phyloP scores from a whole-genome alignment of 2,797 vertebrate genomes.

The Steatocranus sp. region DNA sequence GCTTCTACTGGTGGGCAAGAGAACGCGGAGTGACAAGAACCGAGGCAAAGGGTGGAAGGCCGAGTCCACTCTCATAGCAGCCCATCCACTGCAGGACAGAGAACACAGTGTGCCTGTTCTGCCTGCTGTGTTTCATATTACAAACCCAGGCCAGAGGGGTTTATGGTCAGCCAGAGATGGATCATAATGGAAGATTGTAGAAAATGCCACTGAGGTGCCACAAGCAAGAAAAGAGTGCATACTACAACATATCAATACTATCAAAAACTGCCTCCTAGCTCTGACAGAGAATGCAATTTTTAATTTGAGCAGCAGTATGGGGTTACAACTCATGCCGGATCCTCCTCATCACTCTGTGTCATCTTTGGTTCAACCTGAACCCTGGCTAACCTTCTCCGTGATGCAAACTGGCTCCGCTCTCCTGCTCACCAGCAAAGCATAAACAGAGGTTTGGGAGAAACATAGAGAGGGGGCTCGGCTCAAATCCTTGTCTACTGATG shows the following conservation, averaged over 20 bases:
- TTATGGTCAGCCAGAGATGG: slow-evolving; percentile 16
- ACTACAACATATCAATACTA: slow-evolving; percentile 43
- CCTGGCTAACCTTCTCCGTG: slow-evolving; percentile 59
- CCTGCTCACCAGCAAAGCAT: slow-evolving; percentile 54
- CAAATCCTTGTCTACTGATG: slow-evolving; percentile 60
- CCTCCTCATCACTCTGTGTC: slow-evolving; percentile 38
- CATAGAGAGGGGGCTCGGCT: slow-evolving; percentile 25
- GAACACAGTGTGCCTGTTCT: slow-evolving; percentile 52
- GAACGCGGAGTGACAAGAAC: slow-evolving; percentile 44
- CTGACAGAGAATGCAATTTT: slow-evolving; percentile 29
- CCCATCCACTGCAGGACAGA: slow-evolving; percentile 25
- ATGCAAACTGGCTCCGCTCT: slow-evolving; percentile 52
- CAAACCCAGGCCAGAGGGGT: slow-evolving; percentile 14
- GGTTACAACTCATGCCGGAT: slow-evolving; percentile 43
- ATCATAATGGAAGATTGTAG: slow-evolving; percentile 35
- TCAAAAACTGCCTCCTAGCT: slow-evolving; percentile 19
- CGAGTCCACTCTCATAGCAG: slow-evolving; percentile 35
- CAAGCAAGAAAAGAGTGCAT: slow-evolving; percentile 16
- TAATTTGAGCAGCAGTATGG: slow-evolving; percentile 33
- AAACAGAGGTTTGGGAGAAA: slow-evolving; percentile 59
- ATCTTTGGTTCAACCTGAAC: slow-evolving; percentile 52
- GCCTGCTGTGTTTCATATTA: slow-evolving; percentile 57
- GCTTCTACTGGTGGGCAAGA: slow-evolving; percentile 42
- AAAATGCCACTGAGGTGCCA: slow-evolving; percentile 28
- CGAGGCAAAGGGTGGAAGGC: slow-evolving; percentile 36